phyloP scores from a whole-genome alignment of 2,113 vertebrate species.

The Leptodactylus fuscus region DNA sequence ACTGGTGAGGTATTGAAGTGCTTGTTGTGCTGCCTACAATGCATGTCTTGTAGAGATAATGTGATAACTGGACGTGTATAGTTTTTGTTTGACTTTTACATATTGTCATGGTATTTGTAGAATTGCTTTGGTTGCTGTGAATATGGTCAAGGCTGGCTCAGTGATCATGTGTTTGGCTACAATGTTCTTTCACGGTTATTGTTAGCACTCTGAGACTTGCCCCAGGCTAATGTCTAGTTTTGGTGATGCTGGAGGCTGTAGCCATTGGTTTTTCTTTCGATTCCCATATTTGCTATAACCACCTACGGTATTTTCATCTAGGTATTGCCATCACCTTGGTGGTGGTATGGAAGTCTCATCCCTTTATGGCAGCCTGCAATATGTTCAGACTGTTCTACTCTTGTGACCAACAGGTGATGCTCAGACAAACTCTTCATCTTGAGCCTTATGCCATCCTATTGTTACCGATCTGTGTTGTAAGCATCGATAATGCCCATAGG shows the following conservation, averaged over 20 bases:
- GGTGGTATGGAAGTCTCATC: background rate
- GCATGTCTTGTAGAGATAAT: background rate
- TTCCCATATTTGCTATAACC: background rate
- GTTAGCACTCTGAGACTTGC: too few relatives aligned
- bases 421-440: too few relatives aligned
- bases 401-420: too few relatives aligned
- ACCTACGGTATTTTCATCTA: background rate
- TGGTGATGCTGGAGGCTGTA: too few relatives aligned
- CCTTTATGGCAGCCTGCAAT: background rate
- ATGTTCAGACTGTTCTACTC: too few relatives aligned
- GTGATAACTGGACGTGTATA: background rate
- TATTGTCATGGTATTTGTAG: background rate
- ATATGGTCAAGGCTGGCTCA: background rate
- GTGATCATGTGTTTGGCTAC: background rate
- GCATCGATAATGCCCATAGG: too few relatives aligned
- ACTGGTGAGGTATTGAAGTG: background rate
- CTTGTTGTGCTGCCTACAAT: background rate
- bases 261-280: too few relatives aligned
- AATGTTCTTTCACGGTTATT: background rate
- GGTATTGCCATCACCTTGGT: background rate
- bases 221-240: background rate
- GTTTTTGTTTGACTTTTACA: background rate
- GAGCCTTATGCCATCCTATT: too few relatives aligned
- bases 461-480: too few relatives aligned
- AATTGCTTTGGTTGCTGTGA: background rate